A percentile compares a stretch with the other conserved stretches of the same genome.
These are phyloP conservation scores for Drosophila chauvacae DNA, from an alignment of 1,140 invertebrate species.

Conservation along the genomic window DNA sequence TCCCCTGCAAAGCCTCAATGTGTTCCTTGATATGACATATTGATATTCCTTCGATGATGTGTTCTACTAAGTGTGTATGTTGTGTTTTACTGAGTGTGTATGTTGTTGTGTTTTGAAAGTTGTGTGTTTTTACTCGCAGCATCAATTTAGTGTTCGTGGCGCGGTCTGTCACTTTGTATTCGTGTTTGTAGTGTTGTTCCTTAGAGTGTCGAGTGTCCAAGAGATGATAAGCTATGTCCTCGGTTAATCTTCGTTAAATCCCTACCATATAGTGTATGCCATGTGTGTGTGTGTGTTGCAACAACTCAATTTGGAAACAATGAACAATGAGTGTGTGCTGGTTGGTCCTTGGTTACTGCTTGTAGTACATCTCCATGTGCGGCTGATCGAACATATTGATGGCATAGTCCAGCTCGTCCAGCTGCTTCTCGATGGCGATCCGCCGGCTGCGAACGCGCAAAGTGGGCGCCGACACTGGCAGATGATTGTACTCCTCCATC, in stretches of 20 bases:
- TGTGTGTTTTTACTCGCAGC: no score
- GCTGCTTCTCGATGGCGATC: conserved; percentile 32
- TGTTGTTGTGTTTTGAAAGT: no score
- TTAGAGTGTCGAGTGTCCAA: no score
- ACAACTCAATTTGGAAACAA: conserved; percentile 41
- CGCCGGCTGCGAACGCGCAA: conserved; percentile 46
- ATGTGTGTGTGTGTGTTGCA: background rate
- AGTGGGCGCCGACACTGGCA: conserved; percentile 45
- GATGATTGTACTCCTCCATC: conserved; percentile 44
- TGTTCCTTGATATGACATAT: background rate
- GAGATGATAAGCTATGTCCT: background rate
- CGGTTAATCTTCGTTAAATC: background rate
- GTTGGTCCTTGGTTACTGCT: background rate
- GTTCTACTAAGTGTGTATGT: no score
- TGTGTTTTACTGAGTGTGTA: no score
- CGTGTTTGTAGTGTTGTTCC: background rate
- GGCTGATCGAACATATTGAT: conserved; percentile 55
- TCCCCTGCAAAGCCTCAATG: background rate
- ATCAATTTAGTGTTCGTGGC: background rate
- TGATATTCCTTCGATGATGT: no score
- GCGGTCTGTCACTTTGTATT: background rate
- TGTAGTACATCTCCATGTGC: conserved; percentile 36
- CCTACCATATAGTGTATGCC: background rate
- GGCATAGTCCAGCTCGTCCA: conserved; percentile 52
- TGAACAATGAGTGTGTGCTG: background rate